These are phyloP conservation scores for Castor canadensis DNA, from an alignment of 2,113 vertebrate species.

Conservation along the genomic window DNA sequence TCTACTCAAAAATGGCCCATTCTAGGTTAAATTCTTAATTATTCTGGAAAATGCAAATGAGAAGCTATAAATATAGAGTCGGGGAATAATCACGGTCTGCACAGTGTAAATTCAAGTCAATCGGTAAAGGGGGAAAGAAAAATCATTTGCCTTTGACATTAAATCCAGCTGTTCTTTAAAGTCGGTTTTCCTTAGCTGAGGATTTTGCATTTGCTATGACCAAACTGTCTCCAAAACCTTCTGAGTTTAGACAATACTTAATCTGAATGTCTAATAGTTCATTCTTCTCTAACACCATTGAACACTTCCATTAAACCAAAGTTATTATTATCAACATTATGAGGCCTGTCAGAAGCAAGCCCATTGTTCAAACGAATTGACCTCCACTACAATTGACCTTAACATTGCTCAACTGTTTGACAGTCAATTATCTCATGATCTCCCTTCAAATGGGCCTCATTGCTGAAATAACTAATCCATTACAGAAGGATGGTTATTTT, in stretches of 20 bases:
- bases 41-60: conserved; percentile 81
- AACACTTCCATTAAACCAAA: conserved; percentile 81
- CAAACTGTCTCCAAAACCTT: conserved; percentile 60
- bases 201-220: conserved; percentile 59
- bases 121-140: conserved; percentile 68
- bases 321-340: conserved; percentile 81
- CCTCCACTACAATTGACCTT: conserved; percentile 84
- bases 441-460: conserved; percentile 80
- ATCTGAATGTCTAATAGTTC: conserved; percentile 77
- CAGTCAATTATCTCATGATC: conserved; percentile 87
- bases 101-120: conserved; percentile 77
- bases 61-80: conserved; percentile 77
- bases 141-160: conserved; percentile 74
- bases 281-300: conserved; percentile 74
- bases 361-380: conserved; percentile 83
- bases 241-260: conserved; percentile 76
- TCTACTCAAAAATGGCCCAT: conserved; percentile 76
- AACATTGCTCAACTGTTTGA: conserved; percentile 83
- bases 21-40: conserved; percentile 83
- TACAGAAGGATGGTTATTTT: conserved; percentile 80
- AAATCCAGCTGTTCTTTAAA: conserved; percentile 73
- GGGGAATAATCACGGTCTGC: conserved; percentile 76
- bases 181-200: conserved; percentile 55
- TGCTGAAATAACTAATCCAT: conserved; percentile 84
- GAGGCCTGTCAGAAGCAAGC: conserved; percentile 80